Percentiles rank a stretch among this genome's conserved stretches.
These are phyloP conservation scores for Peucedramus taeniatus DNA, from an alignment of 2,113 vertebrate species.

Conservation along the genomic window DNA sequence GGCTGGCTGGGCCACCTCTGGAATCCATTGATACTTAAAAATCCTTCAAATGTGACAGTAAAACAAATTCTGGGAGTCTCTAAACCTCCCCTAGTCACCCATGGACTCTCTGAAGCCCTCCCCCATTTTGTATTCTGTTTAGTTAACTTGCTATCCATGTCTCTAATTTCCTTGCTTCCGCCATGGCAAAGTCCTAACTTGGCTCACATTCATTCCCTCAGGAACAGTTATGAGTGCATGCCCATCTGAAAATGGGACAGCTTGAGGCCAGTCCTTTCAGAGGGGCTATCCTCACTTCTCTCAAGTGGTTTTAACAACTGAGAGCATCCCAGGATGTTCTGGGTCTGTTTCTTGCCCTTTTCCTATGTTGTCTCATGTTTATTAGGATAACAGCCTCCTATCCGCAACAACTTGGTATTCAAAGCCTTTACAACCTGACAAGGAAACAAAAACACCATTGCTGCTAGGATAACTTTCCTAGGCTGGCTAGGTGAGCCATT, in stretches of 20 bases:
- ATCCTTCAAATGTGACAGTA: not conserved
- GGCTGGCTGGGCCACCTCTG: not conserved
- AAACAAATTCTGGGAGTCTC: not conserved
- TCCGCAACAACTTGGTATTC: not conserved
- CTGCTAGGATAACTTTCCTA: not conserved
- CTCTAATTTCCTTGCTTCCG: not conserved
- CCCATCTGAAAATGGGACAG: not conserved
- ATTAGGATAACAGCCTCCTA: not conserved
- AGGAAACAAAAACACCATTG: not conserved
- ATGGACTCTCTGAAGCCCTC: not conserved
- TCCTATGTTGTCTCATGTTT: not conserved
- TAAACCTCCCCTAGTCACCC: not conserved
- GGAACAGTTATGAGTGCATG: not conserved
- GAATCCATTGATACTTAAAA: conserved; percentile 8
- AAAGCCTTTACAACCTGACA: not conserved
- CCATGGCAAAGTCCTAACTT: not conserved
- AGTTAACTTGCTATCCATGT: not conserved
- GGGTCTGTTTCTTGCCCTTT: not conserved
- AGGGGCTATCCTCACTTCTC: not conserved
- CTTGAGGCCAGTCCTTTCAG: not conserved
- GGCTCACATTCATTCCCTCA: not conserved
- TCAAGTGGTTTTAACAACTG: not conserved
- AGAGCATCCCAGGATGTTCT: not conserved
- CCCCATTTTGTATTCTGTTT: not conserved
- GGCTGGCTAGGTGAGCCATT: not conserved